Evolutionary conservation across 2,113 vertebrate species (phyloP), one percentile per base, ranked within the genome.

Genomic region (Toxostoma redivivum): DNA sequence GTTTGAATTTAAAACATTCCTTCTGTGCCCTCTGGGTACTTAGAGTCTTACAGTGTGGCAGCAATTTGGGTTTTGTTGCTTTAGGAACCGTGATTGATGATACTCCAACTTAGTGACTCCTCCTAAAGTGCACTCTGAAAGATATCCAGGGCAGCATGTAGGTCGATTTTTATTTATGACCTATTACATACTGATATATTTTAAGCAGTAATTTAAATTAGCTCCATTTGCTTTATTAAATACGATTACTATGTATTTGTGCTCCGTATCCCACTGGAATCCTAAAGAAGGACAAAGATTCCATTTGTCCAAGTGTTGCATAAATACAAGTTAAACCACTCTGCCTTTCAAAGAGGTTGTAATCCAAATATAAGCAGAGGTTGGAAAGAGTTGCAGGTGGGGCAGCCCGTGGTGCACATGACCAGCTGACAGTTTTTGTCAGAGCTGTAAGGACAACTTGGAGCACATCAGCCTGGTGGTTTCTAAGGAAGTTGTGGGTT

Each of bases 121-220:
- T 94, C 37, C 27, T 90, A 31, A 94, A 96, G n/a, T 81, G 87
- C 12, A 69, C 19, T 88, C 92, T 96, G 69, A 91, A 95, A 95
- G 54, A 86, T 82, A 92, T 82, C 37, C 47, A 96, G 80, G 67
- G 76, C 61, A 95, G 44, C 14, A 9, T 82, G 45, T 85, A 91
- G 62, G 76, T 83, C 14, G 2, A 15, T 31, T 67, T 95, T 95
- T 93, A 71, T 88, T 88, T 90, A 61, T 87, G 87, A 92, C 27
- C 50, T 65, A 80, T 90, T 93, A 86, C 40, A 81, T 85, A 91
- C 60, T 1, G 10, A 94, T 88, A 70, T 69, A 88, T 87, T 95
- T 92, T 90, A 86, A 94, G 37, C 53, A 96, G 33, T 54, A 92
- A 87, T 95, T 96, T 92, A 93, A 93, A 93, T 62, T 60, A 92